Conservation (phyloP, 2,797 vertebrate species). For the Sphenopsis melanotis region DNA sequence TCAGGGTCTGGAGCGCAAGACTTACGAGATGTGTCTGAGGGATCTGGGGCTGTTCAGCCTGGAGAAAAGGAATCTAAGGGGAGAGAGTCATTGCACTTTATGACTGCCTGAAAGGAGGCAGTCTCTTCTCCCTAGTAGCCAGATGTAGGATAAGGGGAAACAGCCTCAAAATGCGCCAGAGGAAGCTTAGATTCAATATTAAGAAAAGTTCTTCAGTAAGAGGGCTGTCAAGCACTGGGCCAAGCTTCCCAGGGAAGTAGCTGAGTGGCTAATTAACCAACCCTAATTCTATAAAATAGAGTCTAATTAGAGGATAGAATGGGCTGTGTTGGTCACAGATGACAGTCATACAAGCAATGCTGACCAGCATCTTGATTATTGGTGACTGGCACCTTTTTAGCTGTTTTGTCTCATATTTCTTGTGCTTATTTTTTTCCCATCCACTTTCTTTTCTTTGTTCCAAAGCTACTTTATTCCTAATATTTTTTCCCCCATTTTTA, state of each 20-base stretch:
- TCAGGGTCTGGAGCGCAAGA: neutral
- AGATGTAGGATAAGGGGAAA: neutral
- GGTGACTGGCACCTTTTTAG: neutral
- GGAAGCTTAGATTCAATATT: neutral
- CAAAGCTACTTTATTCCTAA: fast-evolving
- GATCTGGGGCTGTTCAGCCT: fast-evolving
- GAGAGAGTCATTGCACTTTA: too few relatives aligned
- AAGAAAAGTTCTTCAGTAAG: neutral
- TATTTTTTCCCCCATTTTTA: neutral
- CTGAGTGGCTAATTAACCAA: neutral
- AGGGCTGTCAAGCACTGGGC: too few relatives aligned
- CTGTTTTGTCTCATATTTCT: neutral
- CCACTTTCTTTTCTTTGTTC: neutral
- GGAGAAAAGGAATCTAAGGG: neutral
- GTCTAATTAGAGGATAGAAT: neutral
- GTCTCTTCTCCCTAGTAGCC: neutral
- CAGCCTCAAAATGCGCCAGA: neutral
- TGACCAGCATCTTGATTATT: neutral
- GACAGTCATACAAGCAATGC: neutral
- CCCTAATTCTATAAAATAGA: neutral
- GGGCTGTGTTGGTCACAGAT: neutral
- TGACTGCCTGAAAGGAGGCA: neutral
- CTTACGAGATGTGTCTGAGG: neutral
- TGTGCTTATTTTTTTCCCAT: neutral
- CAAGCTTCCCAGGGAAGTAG: neutral